These are phyloP conservation scores for Alauda arvensis DNA, from an alignment of 2,797 vertebrate species.

Conservation along the genomic window DNA sequence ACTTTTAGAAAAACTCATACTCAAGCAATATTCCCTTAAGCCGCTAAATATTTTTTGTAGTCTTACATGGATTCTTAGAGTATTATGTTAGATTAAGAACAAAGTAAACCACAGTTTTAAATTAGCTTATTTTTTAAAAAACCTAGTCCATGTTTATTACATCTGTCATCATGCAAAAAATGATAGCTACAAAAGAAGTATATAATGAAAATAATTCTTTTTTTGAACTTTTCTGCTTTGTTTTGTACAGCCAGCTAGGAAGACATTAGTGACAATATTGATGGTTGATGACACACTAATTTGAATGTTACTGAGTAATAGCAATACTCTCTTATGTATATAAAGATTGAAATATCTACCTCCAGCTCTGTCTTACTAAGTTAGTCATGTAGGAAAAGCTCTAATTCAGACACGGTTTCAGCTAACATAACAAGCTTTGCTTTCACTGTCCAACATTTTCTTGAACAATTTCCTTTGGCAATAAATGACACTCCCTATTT, in stretches of 20 bases:
- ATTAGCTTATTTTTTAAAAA: background rate
- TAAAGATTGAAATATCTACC: background rate
- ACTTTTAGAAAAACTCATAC: background rate
- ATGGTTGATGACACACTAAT: background rate
- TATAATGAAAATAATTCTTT: background rate
- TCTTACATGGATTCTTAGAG: background rate
- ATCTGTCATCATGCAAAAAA: background rate
- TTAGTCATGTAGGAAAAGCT: background rate
- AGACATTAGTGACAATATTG: background rate
- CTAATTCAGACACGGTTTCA: background rate
- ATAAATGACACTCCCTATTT: background rate
- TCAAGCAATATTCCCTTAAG: background rate
- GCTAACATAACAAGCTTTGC: background rate
- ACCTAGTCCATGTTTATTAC: background rate
- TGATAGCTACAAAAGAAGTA: background rate
- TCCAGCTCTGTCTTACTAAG: background rate
- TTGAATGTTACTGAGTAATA: background rate
- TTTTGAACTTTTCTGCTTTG: background rate
- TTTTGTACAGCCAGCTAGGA: background rate
- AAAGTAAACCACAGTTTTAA: background rate
- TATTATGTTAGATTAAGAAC: conserved; percentile 13
- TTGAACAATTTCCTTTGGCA: background rate
- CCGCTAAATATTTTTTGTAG: background rate
- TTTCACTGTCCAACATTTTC: background rate
- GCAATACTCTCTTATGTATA: background rate